A percentile compares a stretch with the other conserved stretches of the same genome.
Conservation (phyloP, 2,888 invertebrate genomes). For the Drosophila borealis region DNA sequence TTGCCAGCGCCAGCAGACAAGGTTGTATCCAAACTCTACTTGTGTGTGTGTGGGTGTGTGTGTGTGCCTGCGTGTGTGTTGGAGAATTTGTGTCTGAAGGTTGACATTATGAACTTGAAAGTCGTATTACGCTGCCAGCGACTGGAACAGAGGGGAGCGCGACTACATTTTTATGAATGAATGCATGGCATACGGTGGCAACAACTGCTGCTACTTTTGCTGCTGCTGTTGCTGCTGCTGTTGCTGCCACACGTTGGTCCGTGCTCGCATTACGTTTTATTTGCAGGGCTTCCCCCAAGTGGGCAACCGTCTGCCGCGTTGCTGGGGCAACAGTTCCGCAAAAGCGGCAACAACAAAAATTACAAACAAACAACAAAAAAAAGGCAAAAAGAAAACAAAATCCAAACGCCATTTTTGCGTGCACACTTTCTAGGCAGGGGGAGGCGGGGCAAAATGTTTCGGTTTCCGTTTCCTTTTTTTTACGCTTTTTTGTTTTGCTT, state of each 20-base stretch:
- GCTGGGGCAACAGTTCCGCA: conserved; percentile 41
- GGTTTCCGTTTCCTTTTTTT: conserved; percentile 34
- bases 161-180: conserved; percentile 75
- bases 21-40: conserved; percentile 32
- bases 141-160: neutral
- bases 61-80: conserved; percentile 32
- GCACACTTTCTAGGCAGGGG: conserved; percentile 35
- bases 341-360: conserved; percentile 16
- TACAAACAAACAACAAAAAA: conserved; percentile 12
- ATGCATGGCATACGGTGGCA: conserved; percentile 63
- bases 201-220: conserved; percentile 16
- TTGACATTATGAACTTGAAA: conserved; percentile 84
- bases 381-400: conserved; percentile 10
- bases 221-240: conserved; percentile 6
- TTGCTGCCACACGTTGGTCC: conserved; percentile 49
- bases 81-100: conserved; percentile 70
- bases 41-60: conserved; percentile 27
- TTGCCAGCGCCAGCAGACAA: conserved; percentile 39
- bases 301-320: conserved; percentile 54
- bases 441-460: conserved; percentile 10
- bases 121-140: conserved; percentile 58
- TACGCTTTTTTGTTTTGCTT: conserved; percentile 22
- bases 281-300: conserved; percentile 54
- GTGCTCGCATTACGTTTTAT: conserved; percentile 53
- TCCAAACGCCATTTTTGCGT: conserved; percentile 63